Base-by-base conservation (phyloP, 2,797 vertebrate genomes). In the Enteromius fasciolatus region DNA sequence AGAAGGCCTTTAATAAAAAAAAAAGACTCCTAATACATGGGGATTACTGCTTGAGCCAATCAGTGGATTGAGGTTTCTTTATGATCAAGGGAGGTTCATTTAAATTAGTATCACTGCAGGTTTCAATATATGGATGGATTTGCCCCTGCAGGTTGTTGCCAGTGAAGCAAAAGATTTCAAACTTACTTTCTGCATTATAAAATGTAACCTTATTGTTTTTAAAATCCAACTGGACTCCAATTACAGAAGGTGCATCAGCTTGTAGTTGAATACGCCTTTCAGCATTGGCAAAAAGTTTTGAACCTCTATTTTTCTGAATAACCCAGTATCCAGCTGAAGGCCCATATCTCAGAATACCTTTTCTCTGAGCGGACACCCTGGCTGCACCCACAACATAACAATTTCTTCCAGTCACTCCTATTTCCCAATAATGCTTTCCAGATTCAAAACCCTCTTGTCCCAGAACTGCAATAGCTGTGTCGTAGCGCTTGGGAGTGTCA, bases 341-440 rank as follows among this genome's bases (percentile, higher is more conserved):
- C 1, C 0, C 63, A 50, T 90, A 85, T 0, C 0, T 0, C 1
- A 90, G 0, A 0, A 0, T 0, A 23, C 91, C 92, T 70, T 48
- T 90, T 79, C 91, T 90, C 20, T 0, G 75, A 54, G 86, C 79
- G 5, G 88, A 87, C 61, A 85, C 87, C 8, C 57, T 89, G 64
- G 87, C 87, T 86, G 91, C 88, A 3, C 92, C 92, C 1, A 93
- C 3, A 11, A 87, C 86, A 77, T 59, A 94, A 73, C 92, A 93
- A 6, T 0, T 4, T 28, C 80, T 88, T 9, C 52, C 86, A 25
- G 15, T 68, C 18, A 92, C 89, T 28, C 84, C 86, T 39, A 92
- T 78, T 85, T 92, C 90, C 93, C 92, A 94, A 88, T 92, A 92
- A 6, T 85, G 80, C 54, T 78, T 89, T 41, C 92, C 91, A 3